Percentiles rank a stretch among this genome's conserved stretches.
Evolutionary conservation across 2,888 invertebrate genomes (phyloP).

Genomic region (Calameuta idolon): DNA sequence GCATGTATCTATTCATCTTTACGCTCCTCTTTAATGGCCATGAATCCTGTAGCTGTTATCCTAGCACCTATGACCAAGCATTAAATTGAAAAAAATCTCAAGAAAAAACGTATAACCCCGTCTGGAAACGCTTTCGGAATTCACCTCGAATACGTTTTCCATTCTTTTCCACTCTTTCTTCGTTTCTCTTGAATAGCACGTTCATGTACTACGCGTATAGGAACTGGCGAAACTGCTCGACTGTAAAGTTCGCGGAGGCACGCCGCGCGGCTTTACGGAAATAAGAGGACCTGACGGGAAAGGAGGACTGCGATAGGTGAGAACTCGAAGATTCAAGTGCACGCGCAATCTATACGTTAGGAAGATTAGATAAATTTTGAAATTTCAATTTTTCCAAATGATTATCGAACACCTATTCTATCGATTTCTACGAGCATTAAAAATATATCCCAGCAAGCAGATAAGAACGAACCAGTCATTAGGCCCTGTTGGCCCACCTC

Average conservation of each 20-base stretch:
- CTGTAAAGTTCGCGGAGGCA: not conserved
- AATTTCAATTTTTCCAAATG: not conserved
- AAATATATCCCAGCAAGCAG: not conserved
- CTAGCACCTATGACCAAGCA: not conserved
- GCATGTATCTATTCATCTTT: no score
- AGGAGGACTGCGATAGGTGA: slow-evolving; percentile 18
- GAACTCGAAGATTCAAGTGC: not conserved
- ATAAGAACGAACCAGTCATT: no score
- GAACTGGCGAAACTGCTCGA: not conserved
- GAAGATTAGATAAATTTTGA: not conserved
- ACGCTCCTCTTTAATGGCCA: not conserved
- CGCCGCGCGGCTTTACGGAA: not conserved
- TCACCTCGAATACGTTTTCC: no score
- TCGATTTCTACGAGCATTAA: not conserved
- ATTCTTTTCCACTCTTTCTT: no score
- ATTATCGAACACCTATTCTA: not conserved
- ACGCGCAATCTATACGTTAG: not conserved
- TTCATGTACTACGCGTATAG: not conserved
- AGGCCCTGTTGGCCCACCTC: no score
- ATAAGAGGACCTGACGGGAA: slow-evolving; percentile 16
- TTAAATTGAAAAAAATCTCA: not conserved
- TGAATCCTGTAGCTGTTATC: not conserved
- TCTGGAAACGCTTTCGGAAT: not conserved
- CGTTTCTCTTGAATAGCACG: no score
- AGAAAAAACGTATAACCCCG: not conserved